A percentile compares a stretch with the other conserved stretches of the same genome.
Evolutionary conservation across 92 coral and sea anemone species (phyloP).

Genomic region (Phenganax marumi): DNA sequence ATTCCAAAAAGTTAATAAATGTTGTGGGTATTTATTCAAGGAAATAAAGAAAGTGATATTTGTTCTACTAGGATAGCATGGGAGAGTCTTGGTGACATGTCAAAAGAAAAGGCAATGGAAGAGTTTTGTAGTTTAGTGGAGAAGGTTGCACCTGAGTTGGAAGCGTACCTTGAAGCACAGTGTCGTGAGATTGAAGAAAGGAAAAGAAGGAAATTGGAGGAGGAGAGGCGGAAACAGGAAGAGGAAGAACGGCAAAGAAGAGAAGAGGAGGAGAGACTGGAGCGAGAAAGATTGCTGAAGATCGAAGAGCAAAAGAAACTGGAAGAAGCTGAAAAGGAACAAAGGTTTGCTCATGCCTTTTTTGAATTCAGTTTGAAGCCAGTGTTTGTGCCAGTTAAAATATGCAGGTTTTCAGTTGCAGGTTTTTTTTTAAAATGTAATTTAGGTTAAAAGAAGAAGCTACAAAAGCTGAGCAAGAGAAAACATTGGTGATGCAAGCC

Average conservation of each 20-base stretch:
- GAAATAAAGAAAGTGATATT: too few species aligned
- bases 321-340: constrained; percentile 65
- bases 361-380: too few species aligned
- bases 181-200: constrained; percentile 81
- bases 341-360: constrained; percentile 48
- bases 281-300: constrained; percentile 67
- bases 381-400: too few species aligned
- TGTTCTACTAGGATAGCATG: constrained; percentile 74
- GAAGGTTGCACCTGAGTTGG: constrained; percentile 82
- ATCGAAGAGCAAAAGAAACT: constrained; percentile 70
- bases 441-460: constrained; percentile 26
- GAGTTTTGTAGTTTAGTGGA: constrained; percentile 85
- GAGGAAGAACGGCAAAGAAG: constrained; percentile 58
- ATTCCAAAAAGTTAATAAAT: too few species aligned
- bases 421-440: not conserved
- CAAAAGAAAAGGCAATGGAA: constrained; percentile 87
- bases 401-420: too few species aligned
- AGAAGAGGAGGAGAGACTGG: constrained; percentile 83
- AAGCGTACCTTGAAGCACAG: constrained; percentile 97
- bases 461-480: constrained; percentile 32
- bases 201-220: constrained; percentile 72
- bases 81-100: constrained; percentile 91
- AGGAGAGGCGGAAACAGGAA: constrained; percentile 63
- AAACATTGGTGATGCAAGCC: constrained; percentile 1
- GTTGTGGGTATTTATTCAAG: too few species aligned